These are phyloP conservation scores for Amblyteles armatorius DNA, from an alignment of 2,888 invertebrate genomes.

Conservation along the genomic window DNA sequence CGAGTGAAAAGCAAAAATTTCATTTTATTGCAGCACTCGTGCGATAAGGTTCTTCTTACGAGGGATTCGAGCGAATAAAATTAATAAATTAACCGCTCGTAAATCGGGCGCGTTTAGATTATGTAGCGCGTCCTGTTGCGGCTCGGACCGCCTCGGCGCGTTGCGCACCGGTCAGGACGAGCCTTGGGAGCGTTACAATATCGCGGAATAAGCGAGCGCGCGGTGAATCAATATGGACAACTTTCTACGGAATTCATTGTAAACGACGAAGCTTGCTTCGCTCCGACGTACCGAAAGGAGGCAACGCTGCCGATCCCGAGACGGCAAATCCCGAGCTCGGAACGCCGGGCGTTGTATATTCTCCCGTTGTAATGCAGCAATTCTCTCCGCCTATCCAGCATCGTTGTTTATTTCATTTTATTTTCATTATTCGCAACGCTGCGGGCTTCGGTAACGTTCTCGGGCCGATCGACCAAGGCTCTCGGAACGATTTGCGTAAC, in stretches of 20 bases:
- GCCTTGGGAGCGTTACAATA: neutral
- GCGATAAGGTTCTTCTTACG: neutral
- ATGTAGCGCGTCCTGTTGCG: constrained; percentile 8
- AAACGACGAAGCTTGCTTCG: constrained; percentile 36
- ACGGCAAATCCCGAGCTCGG: constrained; percentile 17
- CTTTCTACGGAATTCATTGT: constrained; percentile 63
- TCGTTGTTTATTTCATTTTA: constrained; percentile 26
- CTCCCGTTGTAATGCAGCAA: constrained; percentile 29
- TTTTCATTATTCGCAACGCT: neutral
- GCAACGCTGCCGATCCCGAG: constrained; percentile 23
- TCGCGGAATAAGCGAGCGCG: constrained; percentile 6
- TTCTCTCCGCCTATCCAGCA: constrained; percentile 2
- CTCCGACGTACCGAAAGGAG: constrained; percentile 45
- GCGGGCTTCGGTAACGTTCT: constrained; percentile 1
- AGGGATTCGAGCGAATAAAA: neutral
- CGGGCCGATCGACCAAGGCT: constrained; percentile 5
- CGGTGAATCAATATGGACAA: constrained; percentile 50
- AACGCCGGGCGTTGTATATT: constrained; percentile 19
- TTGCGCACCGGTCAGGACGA: neutral
- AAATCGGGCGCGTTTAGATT: constrained; percentile 58
- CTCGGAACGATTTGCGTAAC: constrained; percentile 39
- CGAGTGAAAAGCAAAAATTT: neutral
- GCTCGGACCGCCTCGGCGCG: neutral
- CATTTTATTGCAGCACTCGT: neutral
- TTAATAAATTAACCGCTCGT: neutral